Percentiles rank a stretch among this genome's conserved stretches.
These are phyloP conservation scores for Sinocyclocheilus rhinocerous DNA, from an alignment of 2,113 vertebrate genomes.

Conservation along the genomic window DNA sequence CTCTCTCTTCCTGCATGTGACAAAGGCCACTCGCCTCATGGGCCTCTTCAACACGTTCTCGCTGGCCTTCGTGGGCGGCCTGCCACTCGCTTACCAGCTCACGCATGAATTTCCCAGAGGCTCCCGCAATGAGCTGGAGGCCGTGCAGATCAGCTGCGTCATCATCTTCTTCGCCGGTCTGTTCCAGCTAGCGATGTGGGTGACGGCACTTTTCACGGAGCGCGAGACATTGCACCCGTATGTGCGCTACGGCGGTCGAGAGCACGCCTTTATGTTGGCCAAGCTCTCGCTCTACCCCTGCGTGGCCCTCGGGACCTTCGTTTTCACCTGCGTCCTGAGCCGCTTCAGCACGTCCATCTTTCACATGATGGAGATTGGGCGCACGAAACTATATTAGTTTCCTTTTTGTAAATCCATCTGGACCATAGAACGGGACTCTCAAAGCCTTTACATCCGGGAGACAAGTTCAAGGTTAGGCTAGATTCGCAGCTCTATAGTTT, in stretches of 20 bases:
- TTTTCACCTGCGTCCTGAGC: conserved; percentile 83
- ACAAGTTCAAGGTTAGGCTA: conserved; percentile 7
- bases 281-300: conserved; percentile 91
- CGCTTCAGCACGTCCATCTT: conserved; percentile 86
- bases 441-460: no score
- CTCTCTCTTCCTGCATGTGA: conserved; percentile 90
- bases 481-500: no score
- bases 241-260: conserved; percentile 82
- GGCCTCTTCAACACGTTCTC: conserved; percentile 90
- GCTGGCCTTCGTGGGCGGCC: conserved; percentile 89
- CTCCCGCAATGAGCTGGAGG: conserved; percentile 87
- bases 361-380: conserved; percentile 88
- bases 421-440: no score
- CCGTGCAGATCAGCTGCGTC: conserved; percentile 90
- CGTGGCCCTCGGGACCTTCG: conserved; percentile 82
- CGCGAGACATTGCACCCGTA: conserved; percentile 81
- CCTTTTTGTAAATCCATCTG: no score
- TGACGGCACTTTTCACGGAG: conserved; percentile 81
- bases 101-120: conserved; percentile 86
- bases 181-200: conserved; percentile 91
- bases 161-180: conserved; percentile 91
- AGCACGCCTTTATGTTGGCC: conserved; percentile 91
- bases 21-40: conserved; percentile 84
- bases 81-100: conserved; percentile 90
- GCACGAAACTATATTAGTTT: no score